Evolutionary conservation across 2,797 vertebrate species (phyloP).

Genomic region (Rhabdophis nuchalis): DNA sequence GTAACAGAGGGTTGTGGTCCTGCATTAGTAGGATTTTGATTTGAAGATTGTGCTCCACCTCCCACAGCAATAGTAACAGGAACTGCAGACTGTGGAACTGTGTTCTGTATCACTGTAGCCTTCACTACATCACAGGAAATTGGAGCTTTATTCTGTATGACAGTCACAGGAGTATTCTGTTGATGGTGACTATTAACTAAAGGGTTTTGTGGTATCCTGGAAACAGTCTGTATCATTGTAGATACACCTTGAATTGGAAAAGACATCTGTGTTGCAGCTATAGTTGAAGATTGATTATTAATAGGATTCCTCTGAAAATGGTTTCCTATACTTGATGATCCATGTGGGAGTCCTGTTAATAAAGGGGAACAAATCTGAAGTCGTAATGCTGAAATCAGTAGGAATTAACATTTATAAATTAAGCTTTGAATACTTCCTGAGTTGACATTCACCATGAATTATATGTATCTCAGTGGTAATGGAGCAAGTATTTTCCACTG

Average conservation of each 20-base stretch:
- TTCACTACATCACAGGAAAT: conserved; percentile 80
- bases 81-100: conserved; percentile 75
- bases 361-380: conserved; percentile 46
- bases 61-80: conserved; percentile 75
- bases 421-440: conserved; percentile 1
- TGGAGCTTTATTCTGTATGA: conserved; percentile 80
- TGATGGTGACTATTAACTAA: conserved; percentile 78
- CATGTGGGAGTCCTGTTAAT: conserved; percentile 73
- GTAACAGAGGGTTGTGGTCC: conserved; percentile 70
- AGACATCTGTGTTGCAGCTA: conserved; percentile 82
- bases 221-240: conserved; percentile 78
- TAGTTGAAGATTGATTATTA: conserved; percentile 76
- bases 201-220: conserved; percentile 79
- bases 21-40: conserved; percentile 80
- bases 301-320: conserved; percentile 79
- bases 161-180: conserved; percentile 77
- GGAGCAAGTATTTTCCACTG: neutral
- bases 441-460: neutral
- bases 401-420: neutral
- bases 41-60: conserved; percentile 69
- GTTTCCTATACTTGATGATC: conserved; percentile 77
- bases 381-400: neutral
- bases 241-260: conserved; percentile 82
- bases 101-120: conserved; percentile 82
- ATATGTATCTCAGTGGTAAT: neutral